Conservation (phyloP, 2,113 vertebrate genomes). For the Melanostigma gelatinosum region DNA sequence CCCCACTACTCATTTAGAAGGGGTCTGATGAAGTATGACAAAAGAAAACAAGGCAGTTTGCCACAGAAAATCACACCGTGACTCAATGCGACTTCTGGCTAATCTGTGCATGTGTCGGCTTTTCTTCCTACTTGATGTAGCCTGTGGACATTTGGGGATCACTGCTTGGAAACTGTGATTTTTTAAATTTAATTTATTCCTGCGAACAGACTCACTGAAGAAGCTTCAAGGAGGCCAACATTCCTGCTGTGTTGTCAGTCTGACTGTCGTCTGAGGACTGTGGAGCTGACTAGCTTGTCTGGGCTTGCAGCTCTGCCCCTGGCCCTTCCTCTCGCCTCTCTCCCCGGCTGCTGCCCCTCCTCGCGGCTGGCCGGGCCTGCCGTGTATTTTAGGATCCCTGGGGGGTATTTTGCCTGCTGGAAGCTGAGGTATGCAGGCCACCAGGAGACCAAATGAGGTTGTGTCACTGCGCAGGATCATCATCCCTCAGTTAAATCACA, state of each 20-base stretch:
- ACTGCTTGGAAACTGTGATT: neutral
- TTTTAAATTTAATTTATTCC: neutral
- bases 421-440: slow-evolving; percentile 72
- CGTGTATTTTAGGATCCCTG: slow-evolving; percentile 76
- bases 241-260: slow-evolving; percentile 45
- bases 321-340: slow-evolving; percentile 35
- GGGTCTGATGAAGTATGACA: slow-evolving; percentile 41
- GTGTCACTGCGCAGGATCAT: slow-evolving; percentile 66
- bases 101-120: neutral
- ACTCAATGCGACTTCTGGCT: neutral
- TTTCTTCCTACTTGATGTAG: neutral
- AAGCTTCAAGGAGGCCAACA: slow-evolving; percentile 28
- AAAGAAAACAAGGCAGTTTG: slow-evolving; percentile 44
- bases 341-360: slow-evolving; percentile 38
- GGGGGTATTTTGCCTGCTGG: slow-evolving; percentile 70
- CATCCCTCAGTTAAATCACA: slow-evolving; percentile 67
- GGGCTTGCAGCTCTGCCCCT: slow-evolving; percentile 63
- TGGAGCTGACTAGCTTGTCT: slow-evolving; percentile 54
- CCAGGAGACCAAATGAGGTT: slow-evolving; percentile 77
- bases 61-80: neutral
- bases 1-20: slow-evolving; percentile 51
- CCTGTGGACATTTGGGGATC: neutral
- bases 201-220: neutral
- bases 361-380: slow-evolving; percentile 34
- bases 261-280: slow-evolving; percentile 47